A percentile compares a stretch with the other conserved stretches of the same genome.
phyloP scores from a whole-genome alignment of 2,113 vertebrate genomes.

The Zosterops pallidus region DNA sequence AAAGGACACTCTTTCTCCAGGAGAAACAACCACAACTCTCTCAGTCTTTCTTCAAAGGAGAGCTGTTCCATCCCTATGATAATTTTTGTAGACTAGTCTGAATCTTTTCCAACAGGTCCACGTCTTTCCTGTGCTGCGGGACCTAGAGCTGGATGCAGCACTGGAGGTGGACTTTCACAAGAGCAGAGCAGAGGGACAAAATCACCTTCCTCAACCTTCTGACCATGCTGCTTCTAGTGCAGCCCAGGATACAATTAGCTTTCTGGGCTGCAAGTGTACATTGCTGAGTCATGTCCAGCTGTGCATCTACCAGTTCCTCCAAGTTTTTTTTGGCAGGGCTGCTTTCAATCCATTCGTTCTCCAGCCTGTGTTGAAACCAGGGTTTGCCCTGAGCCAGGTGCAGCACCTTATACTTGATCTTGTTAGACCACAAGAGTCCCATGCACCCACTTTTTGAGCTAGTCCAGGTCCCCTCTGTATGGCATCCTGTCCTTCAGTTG shows the following conservation, averaged over 20 bases:
- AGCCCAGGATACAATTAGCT: neutral
- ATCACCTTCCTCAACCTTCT: neutral
- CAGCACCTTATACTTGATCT: neutral
- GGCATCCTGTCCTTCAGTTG: neutral
- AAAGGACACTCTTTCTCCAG: neutral
- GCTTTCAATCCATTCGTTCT: neutral
- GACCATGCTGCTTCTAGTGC: neutral
- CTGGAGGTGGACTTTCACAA: neutral
- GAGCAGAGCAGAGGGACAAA: neutral
- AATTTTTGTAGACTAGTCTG: neutral
- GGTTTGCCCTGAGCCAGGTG: neutral
- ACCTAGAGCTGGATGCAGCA: neutral
- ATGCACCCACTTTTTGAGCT: rapidly evolving
- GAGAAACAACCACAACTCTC: neutral
- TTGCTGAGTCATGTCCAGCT: neutral
- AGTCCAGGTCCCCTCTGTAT: neutral
- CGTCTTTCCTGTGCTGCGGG: neutral
- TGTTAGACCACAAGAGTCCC: neutral
- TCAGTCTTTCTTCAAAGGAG: neutral
- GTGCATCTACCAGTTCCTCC: neutral
- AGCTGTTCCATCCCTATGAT: neutral
- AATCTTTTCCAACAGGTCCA: neutral
- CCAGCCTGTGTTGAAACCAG: neutral
- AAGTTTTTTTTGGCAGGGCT: neutral
- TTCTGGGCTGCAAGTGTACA: neutral